Conservation (phyloP, 2,797 vertebrate genomes). For the Danio jaintianensis region DNA sequence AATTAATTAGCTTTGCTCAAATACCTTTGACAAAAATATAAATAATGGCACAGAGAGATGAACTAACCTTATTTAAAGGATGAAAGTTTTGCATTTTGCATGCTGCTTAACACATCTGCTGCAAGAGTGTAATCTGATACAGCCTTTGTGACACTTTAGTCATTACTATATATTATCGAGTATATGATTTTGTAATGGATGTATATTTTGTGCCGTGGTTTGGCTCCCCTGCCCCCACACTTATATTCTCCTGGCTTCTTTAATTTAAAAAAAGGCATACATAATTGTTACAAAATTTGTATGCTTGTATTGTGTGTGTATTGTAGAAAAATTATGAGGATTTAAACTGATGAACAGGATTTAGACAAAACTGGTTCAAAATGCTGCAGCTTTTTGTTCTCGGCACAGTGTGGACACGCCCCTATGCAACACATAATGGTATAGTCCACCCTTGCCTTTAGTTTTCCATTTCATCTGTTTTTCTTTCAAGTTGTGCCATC, state of each 20-base stretch:
- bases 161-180: background rate
- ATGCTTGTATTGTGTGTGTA: background rate
- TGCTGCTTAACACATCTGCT: background rate
- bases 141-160: background rate
- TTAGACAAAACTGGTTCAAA: background rate
- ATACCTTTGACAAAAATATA: background rate
- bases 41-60: background rate
- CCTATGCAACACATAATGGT: slow-evolving; percentile 7
- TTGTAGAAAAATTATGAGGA: background rate
- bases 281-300: background rate
- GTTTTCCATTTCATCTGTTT: slow-evolving; percentile 1
- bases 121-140: background rate
- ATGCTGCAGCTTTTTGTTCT: background rate
- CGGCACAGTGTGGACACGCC: slow-evolving; percentile 2
- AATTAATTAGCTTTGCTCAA: background rate
- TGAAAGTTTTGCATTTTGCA: background rate
- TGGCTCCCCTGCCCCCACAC: slow-evolving; percentile 6
- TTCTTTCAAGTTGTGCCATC: background rate
- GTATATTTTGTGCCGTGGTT: background rate
- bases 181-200: background rate
- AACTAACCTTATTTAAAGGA: background rate
- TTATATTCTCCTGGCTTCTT: background rate
- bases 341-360: background rate
- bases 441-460: background rate
- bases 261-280: background rate